Base-by-base conservation (phyloP, 2,888 invertebrate species). In the Ormyrus nitidulus region DNA sequence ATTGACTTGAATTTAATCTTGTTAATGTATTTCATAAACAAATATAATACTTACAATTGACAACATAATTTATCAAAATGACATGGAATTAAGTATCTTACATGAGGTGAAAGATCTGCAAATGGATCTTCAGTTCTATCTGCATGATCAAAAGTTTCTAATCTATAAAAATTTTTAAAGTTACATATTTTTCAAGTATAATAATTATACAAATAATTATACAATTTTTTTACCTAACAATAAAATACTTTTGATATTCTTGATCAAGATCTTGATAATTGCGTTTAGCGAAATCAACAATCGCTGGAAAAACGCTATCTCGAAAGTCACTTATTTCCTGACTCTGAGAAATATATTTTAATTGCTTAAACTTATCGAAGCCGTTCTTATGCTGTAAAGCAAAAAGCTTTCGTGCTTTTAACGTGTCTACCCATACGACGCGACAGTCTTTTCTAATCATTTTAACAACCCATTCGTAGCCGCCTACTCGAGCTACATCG, bases 341-440 rank as follows among this genome's bases (percentile, higher is more conserved):
- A 11, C 54, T 65, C 10, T 65, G 34, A n/a, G 53, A 51, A 71
- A 48, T 10, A 46, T 62, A 5, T 70, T 77, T 76, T 51, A 71
- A 68, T 51, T 72, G 62, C 53, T 77, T 77, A 10, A 69, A 68
- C 6, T 74, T 77, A 64, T 73, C 48, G 11, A 61, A 77, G 48
- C 77, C 70, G 51, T 74, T 81, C 68, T 74, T 81, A 49, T 61
- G 69, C 6, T 69, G 73, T 0, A n/a, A 65, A 53, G 82, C 74
- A 5, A 87, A 73, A 5, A 88, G 79, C 0, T 77, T 80, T 77
- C 89, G 83, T 3, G 84, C 85, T 61, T 79, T 76, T 44, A 85
- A 84, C 0, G 86, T 88, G 72, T 89, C 89, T 10, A 89, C 77
- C 89, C 89, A 89, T 66, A 89, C 48, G 10, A 86, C 82, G 5